Base-by-base conservation (phyloP, 2,888 invertebrate genomes). In the Sphecodes monilicornis region DNA sequence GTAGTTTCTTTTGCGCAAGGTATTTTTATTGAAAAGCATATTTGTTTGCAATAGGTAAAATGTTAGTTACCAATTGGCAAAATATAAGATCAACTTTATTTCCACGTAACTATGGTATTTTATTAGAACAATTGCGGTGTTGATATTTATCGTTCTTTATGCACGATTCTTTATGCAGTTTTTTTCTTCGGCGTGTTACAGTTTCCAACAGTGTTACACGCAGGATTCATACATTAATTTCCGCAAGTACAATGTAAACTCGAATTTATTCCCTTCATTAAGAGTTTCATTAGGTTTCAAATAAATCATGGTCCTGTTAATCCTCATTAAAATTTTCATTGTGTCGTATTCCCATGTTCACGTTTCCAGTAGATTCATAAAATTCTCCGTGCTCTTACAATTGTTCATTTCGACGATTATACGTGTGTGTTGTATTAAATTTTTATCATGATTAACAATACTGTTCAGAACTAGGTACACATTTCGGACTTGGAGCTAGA, bases 261-360 rank as follows among this genome's bases (percentile, higher is more conserved):
- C 32, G 32, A 64, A 64, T 64, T 64, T 64, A 64, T 64, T 64
- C 32, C 32, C 64, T 18, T 64, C 64, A 32, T 64, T 64, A 64
- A 64, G 29, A 32, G 26, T 46, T 71, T 29, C 18, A 50, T 22
- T 29, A 50, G 46, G 29, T 64, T 64, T 32, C 32, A 64, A 64
- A 64, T 64, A 60, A 57, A 57, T 26, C 57, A 29, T 57, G 26
- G 60, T 41, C 0, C 16, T 46, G 50, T 76, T 76, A 76, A 76
- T 76, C 50, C 50, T 50, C n/a, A 36, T 26, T 32, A 32, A 66
- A 29, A 32, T 46, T 32, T 43, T 66, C 32, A 64, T n/a, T 76
- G 57, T 71, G 41, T 60, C 43, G 32, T 29, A 43, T 29, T 26
- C 18, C 8, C 18, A 11, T 16, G 43, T 43, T 41, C 29, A 16